Percentiles rank a stretch among this genome's conserved stretches.
phyloP scores from a whole-genome alignment of 2,113 vertebrate genomes.

The Melanostigma gelatinosum region DNA sequence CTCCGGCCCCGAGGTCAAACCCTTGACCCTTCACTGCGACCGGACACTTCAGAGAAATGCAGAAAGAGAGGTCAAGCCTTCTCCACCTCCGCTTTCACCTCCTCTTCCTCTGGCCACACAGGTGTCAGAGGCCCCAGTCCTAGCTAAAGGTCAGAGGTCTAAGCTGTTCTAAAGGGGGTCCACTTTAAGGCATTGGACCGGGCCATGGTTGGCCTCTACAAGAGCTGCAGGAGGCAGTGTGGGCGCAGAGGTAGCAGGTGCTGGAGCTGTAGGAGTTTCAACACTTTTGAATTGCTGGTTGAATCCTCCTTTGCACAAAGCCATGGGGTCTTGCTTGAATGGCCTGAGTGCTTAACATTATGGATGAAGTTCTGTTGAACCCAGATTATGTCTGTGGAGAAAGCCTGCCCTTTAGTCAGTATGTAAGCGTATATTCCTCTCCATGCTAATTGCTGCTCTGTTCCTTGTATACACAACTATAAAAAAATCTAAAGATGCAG shows the following conservation, averaged over 20 bases:
- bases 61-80: slow-evolving; percentile 70
- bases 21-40: slow-evolving; percentile 71
- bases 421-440: slow-evolving; percentile 8
- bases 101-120: slow-evolving; percentile 66
- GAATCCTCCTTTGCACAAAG: slow-evolving; percentile 2
- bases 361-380: slow-evolving; percentile 30
- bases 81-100: slow-evolving; percentile 63
- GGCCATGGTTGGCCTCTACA: slow-evolving; percentile 32
- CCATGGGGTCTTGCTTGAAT: slow-evolving; percentile 15
- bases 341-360: slow-evolving; percentile 16
- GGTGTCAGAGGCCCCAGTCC: slow-evolving; percentile 73
- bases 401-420: slow-evolving; percentile 31
- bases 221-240: slow-evolving; percentile 27
- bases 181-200: slow-evolving; percentile 45
- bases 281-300: slow-evolving; percentile 3
- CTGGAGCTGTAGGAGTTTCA: slow-evolving; percentile 20
- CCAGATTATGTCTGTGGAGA: slow-evolving; percentile 22
- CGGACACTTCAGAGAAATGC: slow-evolving; percentile 60
- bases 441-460: slow-evolving; percentile 11
- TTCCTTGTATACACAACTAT: slow-evolving; percentile 2
- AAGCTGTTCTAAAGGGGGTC: slow-evolving; percentile 16
- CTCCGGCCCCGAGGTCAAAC: slow-evolving; percentile 63
- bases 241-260: slow-evolving; percentile 42
- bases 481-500: slow-evolving; percentile 5
- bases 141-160: slow-evolving; percentile 67